Conservation (phyloP, 2,888 invertebrate genomes). For the Bellardia pandia region DNA sequence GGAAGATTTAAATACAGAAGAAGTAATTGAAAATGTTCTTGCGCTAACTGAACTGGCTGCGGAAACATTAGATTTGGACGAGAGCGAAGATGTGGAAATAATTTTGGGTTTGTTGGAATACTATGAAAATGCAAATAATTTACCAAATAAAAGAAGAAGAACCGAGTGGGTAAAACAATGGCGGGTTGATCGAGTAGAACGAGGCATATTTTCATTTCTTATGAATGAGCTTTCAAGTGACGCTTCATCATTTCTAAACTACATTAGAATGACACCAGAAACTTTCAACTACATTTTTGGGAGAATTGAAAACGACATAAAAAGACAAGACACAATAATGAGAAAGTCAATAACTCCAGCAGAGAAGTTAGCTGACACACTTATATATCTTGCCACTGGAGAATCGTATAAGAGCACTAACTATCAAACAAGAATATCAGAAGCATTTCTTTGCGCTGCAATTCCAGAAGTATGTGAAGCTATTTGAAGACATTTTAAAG, state of each 20-base stretch:
- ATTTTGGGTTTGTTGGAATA: no score
- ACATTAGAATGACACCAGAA: not conserved
- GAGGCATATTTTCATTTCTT: no score
- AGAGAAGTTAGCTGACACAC: conserved; percentile 46
- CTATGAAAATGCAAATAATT: no score
- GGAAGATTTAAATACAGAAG: no score
- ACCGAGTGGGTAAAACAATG: no score
- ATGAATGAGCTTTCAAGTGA: no score
- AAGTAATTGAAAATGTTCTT: no score
- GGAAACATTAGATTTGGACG: no score
- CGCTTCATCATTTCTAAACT: not conserved
- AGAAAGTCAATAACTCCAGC: conserved; percentile 36
- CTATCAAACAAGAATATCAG: conserved; percentile 10
- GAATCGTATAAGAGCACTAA: conserved; percentile 25
- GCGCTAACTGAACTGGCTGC: no score
- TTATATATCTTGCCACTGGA: conserved; percentile 38
- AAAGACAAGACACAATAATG: conserved; percentile 8
- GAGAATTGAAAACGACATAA: conserved; percentile 24
- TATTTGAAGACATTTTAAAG: conserved; percentile 37
- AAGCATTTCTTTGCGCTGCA: conserved; percentile 9
- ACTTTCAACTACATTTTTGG: not conserved
- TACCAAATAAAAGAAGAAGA: no score
- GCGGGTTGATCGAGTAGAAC: no score
- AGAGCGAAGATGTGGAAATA: no score
- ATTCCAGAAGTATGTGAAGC: conserved; percentile 35